phyloP scores from a whole-genome alignment of 2,888 invertebrate species.

The Timema podura region DNA sequence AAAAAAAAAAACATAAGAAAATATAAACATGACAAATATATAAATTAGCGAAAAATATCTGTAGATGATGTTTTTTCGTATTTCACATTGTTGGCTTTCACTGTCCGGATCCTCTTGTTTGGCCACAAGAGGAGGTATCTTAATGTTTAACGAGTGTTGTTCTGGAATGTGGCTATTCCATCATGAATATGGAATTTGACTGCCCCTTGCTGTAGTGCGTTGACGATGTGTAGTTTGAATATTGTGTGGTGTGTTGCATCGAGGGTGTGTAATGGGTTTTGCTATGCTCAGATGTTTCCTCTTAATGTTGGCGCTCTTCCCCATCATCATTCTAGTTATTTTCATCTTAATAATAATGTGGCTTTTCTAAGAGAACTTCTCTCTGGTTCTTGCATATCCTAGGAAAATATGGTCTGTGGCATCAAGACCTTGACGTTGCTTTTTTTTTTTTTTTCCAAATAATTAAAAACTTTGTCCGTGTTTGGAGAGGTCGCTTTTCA shows the following conservation, averaged over 20 bases:
- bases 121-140: background rate
- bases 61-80: background rate
- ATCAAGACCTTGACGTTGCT: background rate
- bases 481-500: background rate
- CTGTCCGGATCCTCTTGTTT: background rate
- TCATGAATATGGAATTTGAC: background rate
- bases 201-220: background rate
- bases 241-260: background rate
- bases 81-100: background rate
- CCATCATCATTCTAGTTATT: background rate
- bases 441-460: background rate
- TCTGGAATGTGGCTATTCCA: background rate
- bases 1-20: too few species aligned
- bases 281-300: background rate
- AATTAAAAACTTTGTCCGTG: background rate
- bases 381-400: slow-evolving; percentile 12
- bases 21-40: too few species aligned
- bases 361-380: slow-evolving; percentile 8
- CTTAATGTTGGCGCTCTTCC: background rate
- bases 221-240: background rate
- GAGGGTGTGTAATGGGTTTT: background rate
- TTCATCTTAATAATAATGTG: slow-evolving; percentile 10
- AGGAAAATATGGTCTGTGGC: slow-evolving; percentile 13
- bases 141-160: background rate
- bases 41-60: background rate